phyloP scores from a whole-genome alignment of 2,888 invertebrate genomes.

The Drosophila lacicola region DNA sequence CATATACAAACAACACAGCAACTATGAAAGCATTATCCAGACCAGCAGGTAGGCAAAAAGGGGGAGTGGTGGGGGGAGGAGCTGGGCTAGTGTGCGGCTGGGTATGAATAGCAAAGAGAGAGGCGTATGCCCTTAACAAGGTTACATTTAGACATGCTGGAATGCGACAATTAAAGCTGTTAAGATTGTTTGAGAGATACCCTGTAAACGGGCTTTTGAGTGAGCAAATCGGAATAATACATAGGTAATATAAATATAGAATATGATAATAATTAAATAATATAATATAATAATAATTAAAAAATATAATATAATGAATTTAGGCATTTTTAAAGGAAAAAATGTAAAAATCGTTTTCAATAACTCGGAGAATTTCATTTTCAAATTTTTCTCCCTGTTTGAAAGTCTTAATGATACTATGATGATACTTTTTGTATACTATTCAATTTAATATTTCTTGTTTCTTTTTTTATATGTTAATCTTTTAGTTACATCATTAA shows the following conservation, averaged over 20 bases:
- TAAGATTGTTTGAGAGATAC: conserved; percentile 7
- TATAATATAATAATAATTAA: not conserved
- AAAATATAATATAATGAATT: not conserved
- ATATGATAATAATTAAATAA: not conserved
- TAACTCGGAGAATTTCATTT: too few species aligned
- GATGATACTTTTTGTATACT: too few species aligned
- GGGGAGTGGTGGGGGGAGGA: not conserved
- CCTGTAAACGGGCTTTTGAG: conserved; percentile 7
- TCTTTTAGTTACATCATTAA: too few species aligned
- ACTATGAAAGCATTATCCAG: conserved; percentile 2
- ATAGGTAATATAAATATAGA: too few species aligned
- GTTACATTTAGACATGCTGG: conserved; percentile 31
- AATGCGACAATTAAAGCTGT: not conserved
- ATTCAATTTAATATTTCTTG: too few species aligned
- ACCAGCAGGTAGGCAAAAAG: conserved; percentile 15
- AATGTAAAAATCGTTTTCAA: too few species aligned
- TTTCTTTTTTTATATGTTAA: too few species aligned
- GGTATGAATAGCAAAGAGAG: not conserved
- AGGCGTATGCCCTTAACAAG: conserved; percentile 22
- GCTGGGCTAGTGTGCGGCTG: not conserved
- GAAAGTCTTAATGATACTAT: too few species aligned
- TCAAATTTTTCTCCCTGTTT: too few species aligned
- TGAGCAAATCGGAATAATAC: too few species aligned
- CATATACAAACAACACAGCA: conserved; percentile 2
- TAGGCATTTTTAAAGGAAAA: too few species aligned